Evolutionary conservation across 1,140 invertebrate species (phyloP).

Genomic region (Drosophila oshimai): DNA sequence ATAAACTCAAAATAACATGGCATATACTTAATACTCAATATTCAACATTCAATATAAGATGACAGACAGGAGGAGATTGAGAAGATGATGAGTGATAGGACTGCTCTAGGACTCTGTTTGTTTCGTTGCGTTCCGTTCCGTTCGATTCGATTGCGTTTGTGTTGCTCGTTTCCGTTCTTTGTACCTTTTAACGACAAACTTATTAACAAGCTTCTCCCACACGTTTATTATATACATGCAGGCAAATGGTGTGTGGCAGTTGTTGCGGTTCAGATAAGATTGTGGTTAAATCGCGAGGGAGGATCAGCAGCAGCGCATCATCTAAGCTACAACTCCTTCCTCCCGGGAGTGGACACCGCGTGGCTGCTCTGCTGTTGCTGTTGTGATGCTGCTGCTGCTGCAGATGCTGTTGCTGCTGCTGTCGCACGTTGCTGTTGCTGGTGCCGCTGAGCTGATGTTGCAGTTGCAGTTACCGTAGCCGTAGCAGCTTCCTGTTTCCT

Average conservation of each 20-base stretch:
- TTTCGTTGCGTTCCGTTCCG: constrained; percentile 20
- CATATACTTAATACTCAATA: constrained; percentile 9
- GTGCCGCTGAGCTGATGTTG: constrained; percentile 21
- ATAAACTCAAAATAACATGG: constrained; percentile 39
- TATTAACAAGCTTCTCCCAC: constrained; percentile 76
- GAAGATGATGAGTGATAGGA: background rate
- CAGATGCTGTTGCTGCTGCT: constrained; percentile 23
- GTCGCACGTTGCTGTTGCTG: constrained; percentile 21
- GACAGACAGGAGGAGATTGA: constrained; percentile 18
- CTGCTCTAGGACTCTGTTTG: constrained; percentile 10
- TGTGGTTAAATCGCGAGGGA: constrained; percentile 48
- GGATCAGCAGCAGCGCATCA: constrained; percentile 46
- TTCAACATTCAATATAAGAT: constrained; percentile 3
- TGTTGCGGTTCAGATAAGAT: constrained; percentile 64
- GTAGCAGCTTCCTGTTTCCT: constrained; percentile 34
- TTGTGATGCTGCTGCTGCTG: constrained; percentile 28
- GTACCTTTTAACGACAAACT: constrained; percentile 51
- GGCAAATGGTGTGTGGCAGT: constrained; percentile 70
- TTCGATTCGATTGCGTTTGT: constrained; percentile 32
- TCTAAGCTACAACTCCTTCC: constrained; percentile 31
- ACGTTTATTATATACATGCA: constrained; percentile 76
- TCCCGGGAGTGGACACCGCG: constrained; percentile 50
- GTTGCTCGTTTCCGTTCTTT: constrained; percentile 65
- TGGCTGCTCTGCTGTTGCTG: constrained; percentile 46
- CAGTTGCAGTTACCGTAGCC: constrained; percentile 18